Conservation (phyloP, 1,140 invertebrate species). For the Apis mellifera region DNA sequence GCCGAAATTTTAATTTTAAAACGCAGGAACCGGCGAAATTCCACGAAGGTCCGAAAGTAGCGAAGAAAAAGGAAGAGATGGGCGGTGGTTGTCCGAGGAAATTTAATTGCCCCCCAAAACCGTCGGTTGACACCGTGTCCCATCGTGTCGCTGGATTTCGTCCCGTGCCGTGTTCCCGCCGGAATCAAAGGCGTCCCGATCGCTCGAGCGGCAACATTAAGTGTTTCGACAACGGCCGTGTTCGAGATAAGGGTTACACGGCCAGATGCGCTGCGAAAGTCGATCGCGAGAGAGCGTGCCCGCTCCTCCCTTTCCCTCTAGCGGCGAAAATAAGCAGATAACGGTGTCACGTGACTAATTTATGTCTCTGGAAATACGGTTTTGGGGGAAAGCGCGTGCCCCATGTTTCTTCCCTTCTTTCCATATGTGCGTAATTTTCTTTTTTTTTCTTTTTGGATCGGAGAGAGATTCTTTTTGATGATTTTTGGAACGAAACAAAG, state of each 20-base stretch:
- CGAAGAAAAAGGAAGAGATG: not conserved
- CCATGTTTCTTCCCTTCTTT: not conserved
- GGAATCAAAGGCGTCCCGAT: slow-evolving; percentile 34
- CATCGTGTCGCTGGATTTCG: slow-evolving; percentile 26
- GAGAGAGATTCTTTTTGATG: no score
- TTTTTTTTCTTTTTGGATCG: not conserved
- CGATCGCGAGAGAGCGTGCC: slow-evolving; percentile 18
- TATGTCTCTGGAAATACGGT: not conserved
- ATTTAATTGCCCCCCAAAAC: slow-evolving; percentile 33
- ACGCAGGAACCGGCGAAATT: not conserved
- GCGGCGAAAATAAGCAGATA: slow-evolving; percentile 36
- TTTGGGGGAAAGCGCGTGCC: slow-evolving; percentile 38
- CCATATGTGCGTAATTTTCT: no score
- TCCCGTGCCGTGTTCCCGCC: slow-evolving; percentile 24
- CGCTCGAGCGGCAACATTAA: slow-evolving; percentile 35
- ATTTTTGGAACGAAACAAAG: no score
- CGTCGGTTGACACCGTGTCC: slow-evolving; percentile 32
- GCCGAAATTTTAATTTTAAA: no score
- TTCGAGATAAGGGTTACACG: slow-evolving; percentile 40
- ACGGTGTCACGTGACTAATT: slow-evolving; percentile 24
- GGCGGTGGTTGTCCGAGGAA: not conserved
- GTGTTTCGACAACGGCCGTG: slow-evolving; percentile 51
- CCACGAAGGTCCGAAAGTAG: not conserved
- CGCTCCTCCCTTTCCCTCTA: not conserved
- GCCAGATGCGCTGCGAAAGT: slow-evolving; percentile 32